phyloP scores from a whole-genome alignment of 1,140 invertebrate genomes.

The Hermatobates lingyangjiaoensis region DNA sequence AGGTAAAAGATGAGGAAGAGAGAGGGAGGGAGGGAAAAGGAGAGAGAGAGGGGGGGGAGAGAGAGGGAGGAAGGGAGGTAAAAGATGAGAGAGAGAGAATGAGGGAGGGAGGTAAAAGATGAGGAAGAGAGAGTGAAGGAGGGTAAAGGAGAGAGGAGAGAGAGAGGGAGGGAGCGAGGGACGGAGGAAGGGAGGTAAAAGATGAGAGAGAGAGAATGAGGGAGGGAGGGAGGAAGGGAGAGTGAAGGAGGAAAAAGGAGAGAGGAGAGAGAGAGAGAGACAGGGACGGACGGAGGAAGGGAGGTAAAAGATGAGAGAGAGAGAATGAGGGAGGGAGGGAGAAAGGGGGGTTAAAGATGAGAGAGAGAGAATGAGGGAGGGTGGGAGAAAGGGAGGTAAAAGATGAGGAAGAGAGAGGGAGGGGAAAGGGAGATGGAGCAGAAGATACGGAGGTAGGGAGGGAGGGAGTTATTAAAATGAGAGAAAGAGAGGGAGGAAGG shows the following conservation, averaged over 20 bases:
- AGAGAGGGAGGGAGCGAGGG: constrained; percentile 9
- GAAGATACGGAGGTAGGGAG: no score
- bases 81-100: background rate
- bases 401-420: no score
- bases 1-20: no score
- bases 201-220: constrained; percentile 4
- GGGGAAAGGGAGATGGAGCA: no score
- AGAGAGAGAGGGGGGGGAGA: background rate
- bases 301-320: constrained; percentile 1
- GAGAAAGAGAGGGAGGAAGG: no score
- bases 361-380: background rate
- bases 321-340: background rate
- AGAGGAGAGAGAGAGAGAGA: constrained; percentile 5
- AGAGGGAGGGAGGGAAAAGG: no score
- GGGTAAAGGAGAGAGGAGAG: constrained; percentile 3
- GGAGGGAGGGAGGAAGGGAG: constrained; percentile 8
- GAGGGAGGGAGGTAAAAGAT: no score
- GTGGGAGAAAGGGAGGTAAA: no score
- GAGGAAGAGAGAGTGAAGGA: constrained; percentile 1
- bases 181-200: constrained; percentile 1
- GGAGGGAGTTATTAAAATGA: no score
- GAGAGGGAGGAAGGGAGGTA: background rate
- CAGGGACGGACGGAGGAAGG: constrained; percentile 3
- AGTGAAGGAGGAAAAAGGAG: background rate
- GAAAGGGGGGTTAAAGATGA: background rate